These are phyloP conservation scores for Cisticola juncidis DNA, from an alignment of 2,113 vertebrate species.

Conservation along the genomic window DNA sequence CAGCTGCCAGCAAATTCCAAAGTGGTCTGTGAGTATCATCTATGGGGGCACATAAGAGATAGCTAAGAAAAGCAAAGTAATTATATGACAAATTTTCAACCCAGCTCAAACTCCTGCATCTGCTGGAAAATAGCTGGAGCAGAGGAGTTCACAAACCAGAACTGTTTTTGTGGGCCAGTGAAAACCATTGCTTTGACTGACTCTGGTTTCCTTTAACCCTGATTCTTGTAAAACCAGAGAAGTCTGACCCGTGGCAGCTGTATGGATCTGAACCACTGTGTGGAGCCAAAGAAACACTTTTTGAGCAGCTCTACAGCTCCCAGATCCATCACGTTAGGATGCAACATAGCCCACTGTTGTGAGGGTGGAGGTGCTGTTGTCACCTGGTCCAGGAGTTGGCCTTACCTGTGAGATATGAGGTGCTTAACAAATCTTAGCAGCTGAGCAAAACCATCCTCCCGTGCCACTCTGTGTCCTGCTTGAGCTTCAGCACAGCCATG, in stretches of 20 bases:
- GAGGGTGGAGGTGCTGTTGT: background rate
- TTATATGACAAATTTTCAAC: background rate
- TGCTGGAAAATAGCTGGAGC: background rate
- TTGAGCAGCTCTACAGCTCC: background rate
- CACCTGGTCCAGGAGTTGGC: background rate
- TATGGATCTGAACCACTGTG: background rate
- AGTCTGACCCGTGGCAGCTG: background rate
- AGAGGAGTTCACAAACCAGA: background rate
- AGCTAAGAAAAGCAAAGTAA: background rate
- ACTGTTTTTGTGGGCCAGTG: background rate
- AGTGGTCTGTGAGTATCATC: background rate
- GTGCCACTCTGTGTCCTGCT: background rate
- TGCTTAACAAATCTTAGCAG: background rate
- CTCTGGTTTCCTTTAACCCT: background rate
- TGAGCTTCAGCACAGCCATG: background rate
- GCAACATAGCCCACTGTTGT: rapidly evolving
- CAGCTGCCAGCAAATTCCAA: rapidly evolving
- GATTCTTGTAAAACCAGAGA: background rate
- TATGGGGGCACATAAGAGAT: rapidly evolving
- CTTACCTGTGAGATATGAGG: background rate
- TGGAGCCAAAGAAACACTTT: background rate
- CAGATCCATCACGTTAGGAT: rapidly evolving
- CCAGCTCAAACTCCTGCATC: background rate
- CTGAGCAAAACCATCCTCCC: background rate
- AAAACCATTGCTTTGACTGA: background rate